phyloP scores from a whole-genome alignment of 2,888 invertebrate species.

The Epirrhoe alternata region DNA sequence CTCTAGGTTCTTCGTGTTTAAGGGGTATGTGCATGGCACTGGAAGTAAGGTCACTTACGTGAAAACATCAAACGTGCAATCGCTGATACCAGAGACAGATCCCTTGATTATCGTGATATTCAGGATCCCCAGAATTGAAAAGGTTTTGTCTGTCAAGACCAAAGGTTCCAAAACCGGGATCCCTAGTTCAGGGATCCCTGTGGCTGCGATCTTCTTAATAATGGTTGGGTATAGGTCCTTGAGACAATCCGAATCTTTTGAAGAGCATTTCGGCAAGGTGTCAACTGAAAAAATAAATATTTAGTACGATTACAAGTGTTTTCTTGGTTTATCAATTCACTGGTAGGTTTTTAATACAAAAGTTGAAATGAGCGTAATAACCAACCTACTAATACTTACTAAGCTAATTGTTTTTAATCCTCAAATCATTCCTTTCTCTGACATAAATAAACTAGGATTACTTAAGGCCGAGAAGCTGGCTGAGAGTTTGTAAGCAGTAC shows the following conservation, averaged over 20 bases:
- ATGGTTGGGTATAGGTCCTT: slow-evolving; percentile 44
- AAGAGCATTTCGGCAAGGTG: slow-evolving; percentile 52
- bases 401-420: no score
- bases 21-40: background rate
- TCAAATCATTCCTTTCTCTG: no score
- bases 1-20: no score
- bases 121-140: slow-evolving; percentile 48
- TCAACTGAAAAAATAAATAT: slow-evolving; percentile 51
- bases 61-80: slow-evolving; percentile 50
- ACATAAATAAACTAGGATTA: no score
- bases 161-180: slow-evolving; percentile 61
- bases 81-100: slow-evolving; percentile 53
- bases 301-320: background rate
- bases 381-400: no score
- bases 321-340: background rate
- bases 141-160: slow-evolving; percentile 46
- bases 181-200: slow-evolving; percentile 52
- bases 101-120: slow-evolving; percentile 56
- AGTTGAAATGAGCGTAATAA: no score
- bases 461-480: no score
- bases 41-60: slow-evolving; percentile 14
- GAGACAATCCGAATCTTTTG: slow-evolving; percentile 54
- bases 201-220: slow-evolving; percentile 46
- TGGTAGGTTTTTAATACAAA: background rate
- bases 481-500: no score